Evolutionary conservation across 2,113 vertebrate species (phyloP), one percentile per base, ranked within the genome.

Genomic region (Hyaena hyaena): DNA sequence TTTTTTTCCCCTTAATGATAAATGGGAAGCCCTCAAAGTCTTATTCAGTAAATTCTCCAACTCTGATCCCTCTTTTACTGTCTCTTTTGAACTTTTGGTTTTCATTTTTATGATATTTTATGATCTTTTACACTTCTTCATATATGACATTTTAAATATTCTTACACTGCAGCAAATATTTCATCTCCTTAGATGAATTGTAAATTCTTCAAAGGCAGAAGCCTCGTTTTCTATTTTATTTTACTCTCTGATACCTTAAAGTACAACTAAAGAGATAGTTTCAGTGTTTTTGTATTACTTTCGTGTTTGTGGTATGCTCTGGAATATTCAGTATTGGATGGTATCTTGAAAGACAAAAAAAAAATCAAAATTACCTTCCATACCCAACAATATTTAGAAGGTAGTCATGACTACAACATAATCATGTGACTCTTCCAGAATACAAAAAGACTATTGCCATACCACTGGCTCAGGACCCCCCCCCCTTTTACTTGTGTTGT

Each of bases 91-190:
- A 81, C 28, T 90, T 93, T 19, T 39, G 2, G 24, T 90, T 90
- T 81, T 66, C 71, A 89, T 84, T 73, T 94, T 11, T 81, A 24
- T 48, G 14, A 76, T 77, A 45, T 76, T 76, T 76, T 45, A 76
- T 82, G 58, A 74, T 63, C 81, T 74, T 48, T 58, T 61, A 19
- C 15, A 66, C 28, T n/a, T 81, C 26, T 66, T 93, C 45, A 65
- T n/a, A 86, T 66, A 69, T 43, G 74, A 74, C 61, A 69, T 81
- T 95, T 66, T 74, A 93, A 95, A 71, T 61, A 86, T 33, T 83
- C 14, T 77, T 48, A 68, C 0, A 71, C 24, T 53, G 3, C 6
- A 88, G 24, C 7, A 11, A 17, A 1, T 69, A 85, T 68, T 77
- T 95, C 17, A 93, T 74, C 39, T 68, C 7, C 45, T 33, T 19